These are phyloP conservation scores for Rhynchonycteris naso DNA, from an alignment of 2,797 vertebrate genomes.

Conservation along the genomic window DNA sequence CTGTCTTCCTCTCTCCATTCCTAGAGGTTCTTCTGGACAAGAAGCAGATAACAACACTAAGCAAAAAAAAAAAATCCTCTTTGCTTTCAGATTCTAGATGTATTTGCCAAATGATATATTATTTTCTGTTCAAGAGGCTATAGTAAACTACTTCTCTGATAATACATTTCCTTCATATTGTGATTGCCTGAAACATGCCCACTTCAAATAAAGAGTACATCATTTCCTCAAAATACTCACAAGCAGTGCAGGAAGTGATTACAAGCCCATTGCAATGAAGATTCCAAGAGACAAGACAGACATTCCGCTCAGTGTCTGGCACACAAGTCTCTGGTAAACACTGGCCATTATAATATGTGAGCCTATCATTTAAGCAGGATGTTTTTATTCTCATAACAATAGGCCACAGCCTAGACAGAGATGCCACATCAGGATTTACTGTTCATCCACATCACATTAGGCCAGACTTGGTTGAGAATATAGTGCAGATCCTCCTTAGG, in stretches of 20 bases:
- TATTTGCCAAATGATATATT: neutral
- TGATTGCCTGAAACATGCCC: neutral
- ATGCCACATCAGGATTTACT: fast-evolving
- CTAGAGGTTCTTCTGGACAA: neutral
- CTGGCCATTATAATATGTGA: neutral
- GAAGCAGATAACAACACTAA: neutral
- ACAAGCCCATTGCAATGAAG: neutral
- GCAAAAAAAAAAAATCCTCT: neutral
- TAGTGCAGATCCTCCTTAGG: neutral
- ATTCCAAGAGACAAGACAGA: fast-evolving
- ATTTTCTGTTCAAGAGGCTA: neutral
- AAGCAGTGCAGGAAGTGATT: neutral
- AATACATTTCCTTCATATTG: neutral
- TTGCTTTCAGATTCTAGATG: neutral
- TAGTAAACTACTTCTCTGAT: neutral
- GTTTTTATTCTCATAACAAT: neutral
- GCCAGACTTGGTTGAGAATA: neutral
- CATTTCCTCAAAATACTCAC: neutral
- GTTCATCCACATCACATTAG: neutral
- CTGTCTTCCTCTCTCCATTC: too few relatives aligned
- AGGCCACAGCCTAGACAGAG: neutral
- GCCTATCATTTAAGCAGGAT: neutral
- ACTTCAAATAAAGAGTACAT: neutral
- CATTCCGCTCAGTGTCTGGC: neutral
- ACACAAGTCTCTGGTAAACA: fast-evolving